Conservation (phyloP, 2,797 vertebrate species). For the Distichodus sexfasciatus region DNA sequence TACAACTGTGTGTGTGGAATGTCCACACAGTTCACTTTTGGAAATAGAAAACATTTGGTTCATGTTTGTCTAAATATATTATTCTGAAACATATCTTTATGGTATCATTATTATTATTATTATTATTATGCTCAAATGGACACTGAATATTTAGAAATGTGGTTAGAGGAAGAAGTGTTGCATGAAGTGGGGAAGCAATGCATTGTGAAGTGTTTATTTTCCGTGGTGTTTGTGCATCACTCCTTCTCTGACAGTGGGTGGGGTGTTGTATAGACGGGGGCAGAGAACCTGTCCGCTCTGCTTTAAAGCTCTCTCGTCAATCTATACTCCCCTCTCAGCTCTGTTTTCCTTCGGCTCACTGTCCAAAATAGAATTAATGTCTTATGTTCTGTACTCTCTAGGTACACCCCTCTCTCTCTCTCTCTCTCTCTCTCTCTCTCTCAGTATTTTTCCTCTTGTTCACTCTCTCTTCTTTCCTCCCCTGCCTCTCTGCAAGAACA, state of each 20-base stretch:
- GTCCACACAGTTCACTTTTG: slow-evolving; percentile 8
- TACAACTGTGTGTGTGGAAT: neutral
- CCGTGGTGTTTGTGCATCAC: too few relatives aligned
- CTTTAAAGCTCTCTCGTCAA: neutral
- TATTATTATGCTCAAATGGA: neutral
- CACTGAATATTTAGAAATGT: slow-evolving; percentile 1
- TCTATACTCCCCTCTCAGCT: slow-evolving; percentile 8
- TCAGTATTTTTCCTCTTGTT: too few relatives aligned
- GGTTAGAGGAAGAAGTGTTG: too few relatives aligned
- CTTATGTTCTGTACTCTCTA: slow-evolving; percentile 37
- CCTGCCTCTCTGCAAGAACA: slow-evolving; percentile 21
- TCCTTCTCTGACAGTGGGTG: too few relatives aligned
- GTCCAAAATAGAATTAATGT: slow-evolving; percentile 46
- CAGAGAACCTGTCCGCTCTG: neutral
- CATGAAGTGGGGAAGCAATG: too few relatives aligned
- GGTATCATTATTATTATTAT: too few relatives aligned
- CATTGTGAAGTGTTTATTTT: too few relatives aligned
- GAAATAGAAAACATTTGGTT: too few relatives aligned
- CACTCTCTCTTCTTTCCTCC: neutral
- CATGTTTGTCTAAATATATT: slow-evolving; percentile 1
- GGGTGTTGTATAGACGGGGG: neutral
- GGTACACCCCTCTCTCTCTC: slow-evolving; percentile 16
- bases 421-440: slow-evolving; percentile 4
- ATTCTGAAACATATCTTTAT: neutral
- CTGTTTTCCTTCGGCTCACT: slow-evolving; percentile 13